Evolutionary conservation across 2,888 invertebrate genomes (phyloP).

Genomic region (Lamellibrachia satsuma): DNA sequence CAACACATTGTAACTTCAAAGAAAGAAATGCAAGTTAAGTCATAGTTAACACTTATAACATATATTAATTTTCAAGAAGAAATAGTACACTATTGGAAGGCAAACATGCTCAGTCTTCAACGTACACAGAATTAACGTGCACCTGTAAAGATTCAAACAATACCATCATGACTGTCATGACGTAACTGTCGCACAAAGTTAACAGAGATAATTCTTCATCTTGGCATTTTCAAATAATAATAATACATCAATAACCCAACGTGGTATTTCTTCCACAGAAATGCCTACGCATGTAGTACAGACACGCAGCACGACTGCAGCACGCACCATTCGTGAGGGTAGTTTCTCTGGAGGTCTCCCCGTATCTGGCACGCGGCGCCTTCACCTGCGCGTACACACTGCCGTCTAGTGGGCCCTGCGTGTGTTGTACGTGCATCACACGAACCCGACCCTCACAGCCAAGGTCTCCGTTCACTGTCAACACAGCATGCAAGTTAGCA

Average conservation of each 20-base stretch:
- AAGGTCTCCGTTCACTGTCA: not conserved
- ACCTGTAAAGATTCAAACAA: not conserved
- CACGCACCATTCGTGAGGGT: not conserved
- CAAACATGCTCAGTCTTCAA: too few species aligned
- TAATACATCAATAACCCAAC: not conserved
- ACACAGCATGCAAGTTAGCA: not conserved
- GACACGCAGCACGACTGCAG: not conserved
- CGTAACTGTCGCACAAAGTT: not conserved
- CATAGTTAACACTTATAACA: too few species aligned
- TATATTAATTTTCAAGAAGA: too few species aligned
- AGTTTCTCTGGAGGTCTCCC: not conserved
- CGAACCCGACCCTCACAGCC: conserved; percentile 31
- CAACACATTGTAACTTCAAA: too few species aligned
- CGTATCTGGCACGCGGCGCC: not conserved
- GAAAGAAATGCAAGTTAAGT: too few species aligned
- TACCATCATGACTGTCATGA: not conserved
- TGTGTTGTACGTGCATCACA: conserved; percentile 38
- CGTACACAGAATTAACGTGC: too few species aligned
- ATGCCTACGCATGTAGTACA: not conserved
- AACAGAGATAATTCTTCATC: not conserved
- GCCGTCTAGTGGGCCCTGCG: conserved; percentile 87
- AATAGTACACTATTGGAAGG: too few species aligned
- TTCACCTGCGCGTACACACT: conserved; percentile 79
- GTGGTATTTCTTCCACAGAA: too few species aligned
- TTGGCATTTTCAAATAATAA: not conserved